Evolutionary conservation across 2,113 vertebrate species (phyloP).

Genomic region (Mobula hypostoma): DNA sequence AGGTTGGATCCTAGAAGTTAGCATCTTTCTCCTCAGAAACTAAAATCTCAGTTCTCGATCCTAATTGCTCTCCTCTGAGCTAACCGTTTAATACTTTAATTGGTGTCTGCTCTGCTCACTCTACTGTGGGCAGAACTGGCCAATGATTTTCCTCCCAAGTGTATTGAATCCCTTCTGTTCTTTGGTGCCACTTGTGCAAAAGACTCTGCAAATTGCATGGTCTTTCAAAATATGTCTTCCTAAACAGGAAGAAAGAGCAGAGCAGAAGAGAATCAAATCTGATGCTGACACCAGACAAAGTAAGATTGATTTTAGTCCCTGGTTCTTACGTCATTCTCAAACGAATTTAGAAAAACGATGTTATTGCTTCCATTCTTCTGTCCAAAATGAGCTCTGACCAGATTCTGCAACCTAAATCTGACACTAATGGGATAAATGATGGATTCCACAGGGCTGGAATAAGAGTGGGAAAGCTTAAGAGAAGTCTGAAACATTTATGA

Average conservation of each 20-base stretch:
- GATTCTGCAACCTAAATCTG: not conserved
- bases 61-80: not conserved
- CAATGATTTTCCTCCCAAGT: not conserved
- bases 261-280: not conserved
- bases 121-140: not conserved
- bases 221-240: not conserved
- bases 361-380: not conserved
- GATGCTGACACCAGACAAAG: not conserved
- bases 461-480: not conserved
- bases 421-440: conserved; percentile 27
- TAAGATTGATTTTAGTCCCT: not conserved
- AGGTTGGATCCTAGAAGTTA: not conserved
- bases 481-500: not conserved
- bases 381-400: not conserved
- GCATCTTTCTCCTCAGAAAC: not conserved
- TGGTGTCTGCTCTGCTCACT: not conserved
- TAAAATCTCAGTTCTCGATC: no score
- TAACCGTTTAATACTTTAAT: not conserved
- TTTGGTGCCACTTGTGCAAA: not conserved
- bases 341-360: not conserved
- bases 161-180: not conserved
- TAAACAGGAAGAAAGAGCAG: not conserved
- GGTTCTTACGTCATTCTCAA: not conserved
- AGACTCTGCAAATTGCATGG: not conserved
- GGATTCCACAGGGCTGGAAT: not conserved